Percentiles rank a stretch among this genome's conserved stretches.
phyloP scores from a whole-genome alignment of 2,888 invertebrate species.

The Polydrusus pterygomalis region DNA sequence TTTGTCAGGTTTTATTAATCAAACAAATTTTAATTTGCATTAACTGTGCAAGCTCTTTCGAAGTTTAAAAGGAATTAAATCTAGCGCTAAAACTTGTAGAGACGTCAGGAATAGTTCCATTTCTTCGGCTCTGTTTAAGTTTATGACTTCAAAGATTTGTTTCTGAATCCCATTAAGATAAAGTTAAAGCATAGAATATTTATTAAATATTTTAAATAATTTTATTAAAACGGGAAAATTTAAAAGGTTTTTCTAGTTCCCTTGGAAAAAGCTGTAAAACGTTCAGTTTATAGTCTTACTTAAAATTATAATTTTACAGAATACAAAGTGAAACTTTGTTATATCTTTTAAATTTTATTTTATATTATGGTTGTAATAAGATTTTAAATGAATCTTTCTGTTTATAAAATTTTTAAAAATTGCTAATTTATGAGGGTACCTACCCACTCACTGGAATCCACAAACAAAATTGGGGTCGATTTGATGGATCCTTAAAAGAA shows the following conservation, averaged over 20 bases:
- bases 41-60: not conserved
- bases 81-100: conserved; percentile 3
- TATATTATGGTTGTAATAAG: no score
- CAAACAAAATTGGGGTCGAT: no score
- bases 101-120: conserved; percentile 10
- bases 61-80: conserved; percentile 12
- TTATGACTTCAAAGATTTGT: not conserved
- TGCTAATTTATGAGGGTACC: no score
- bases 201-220: not conserved
- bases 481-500: no score
- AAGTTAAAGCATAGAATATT: not conserved
- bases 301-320: not conserved
- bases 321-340: not conserved
- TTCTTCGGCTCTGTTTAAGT: not conserved
- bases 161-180: not conserved
- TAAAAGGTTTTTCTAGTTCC: not conserved
- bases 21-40: not conserved
- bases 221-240: not conserved
- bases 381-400: no score
- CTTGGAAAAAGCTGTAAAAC: not conserved
- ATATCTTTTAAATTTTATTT: no score
- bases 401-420: no score
- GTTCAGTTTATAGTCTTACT: not conserved
- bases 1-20: not conserved
- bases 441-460: no score